phyloP scores from a whole-genome alignment of 2,888 invertebrate species.

The Strigamia maritima region DNA sequence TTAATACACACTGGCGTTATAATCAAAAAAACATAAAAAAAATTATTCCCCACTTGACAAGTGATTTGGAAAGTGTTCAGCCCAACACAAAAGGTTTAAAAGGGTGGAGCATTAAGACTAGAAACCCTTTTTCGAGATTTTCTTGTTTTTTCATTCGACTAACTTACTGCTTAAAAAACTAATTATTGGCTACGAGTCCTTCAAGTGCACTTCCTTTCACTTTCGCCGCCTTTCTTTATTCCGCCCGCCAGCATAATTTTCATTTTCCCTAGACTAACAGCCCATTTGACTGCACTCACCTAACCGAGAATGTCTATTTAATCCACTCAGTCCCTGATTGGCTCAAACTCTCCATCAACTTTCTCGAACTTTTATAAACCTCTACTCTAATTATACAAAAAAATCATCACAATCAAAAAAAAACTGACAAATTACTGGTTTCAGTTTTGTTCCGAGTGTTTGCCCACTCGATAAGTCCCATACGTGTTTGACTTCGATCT shows the following conservation, averaged over 20 bases:
- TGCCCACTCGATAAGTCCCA: slow-evolving; percentile 12
- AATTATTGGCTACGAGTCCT: slow-evolving; percentile 21
- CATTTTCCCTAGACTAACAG: background rate
- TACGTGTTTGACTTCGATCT: slow-evolving; percentile 16
- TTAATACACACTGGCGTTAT: background rate
- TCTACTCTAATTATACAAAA: background rate
- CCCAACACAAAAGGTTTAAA: background rate
- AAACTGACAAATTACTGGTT: background rate
- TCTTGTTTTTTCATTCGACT: background rate
- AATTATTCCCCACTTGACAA: background rate
- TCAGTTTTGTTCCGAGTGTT: slow-evolving; percentile 10
- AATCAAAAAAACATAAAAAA: background rate
- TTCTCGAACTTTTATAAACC: background rate
- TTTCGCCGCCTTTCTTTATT: slow-evolving; percentile 9
- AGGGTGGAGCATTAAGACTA: background rate
- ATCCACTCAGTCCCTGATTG: background rate
- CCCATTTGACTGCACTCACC: slow-evolving; percentile 18
- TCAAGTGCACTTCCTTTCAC: slow-evolving; percentile 11
- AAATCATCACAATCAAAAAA: background rate
- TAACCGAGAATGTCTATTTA: background rate
- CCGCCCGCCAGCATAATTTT: slow-evolving; percentile 6
- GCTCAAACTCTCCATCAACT: background rate
- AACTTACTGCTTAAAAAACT: slow-evolving; percentile 3
- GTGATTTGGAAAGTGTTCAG: background rate
- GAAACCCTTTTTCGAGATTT: background rate